Conservation (phyloP, 35 echinoderm and acorn worm genomes). For the Ophiothrix spiculata region DNA sequence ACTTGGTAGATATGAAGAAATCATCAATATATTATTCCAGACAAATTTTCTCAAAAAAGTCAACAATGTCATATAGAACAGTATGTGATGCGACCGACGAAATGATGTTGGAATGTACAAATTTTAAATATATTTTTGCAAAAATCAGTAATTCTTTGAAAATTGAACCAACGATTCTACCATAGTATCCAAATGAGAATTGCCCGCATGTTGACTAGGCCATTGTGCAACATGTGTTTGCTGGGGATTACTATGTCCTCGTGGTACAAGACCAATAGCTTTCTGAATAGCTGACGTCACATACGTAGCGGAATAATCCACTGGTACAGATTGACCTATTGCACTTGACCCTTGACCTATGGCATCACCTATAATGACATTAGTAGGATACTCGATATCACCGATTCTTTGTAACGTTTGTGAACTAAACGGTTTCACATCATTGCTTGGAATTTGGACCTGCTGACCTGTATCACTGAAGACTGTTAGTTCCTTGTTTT, state of each 20-base stretch:
- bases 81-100: too few relatives aligned
- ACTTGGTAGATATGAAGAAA: too few relatives aligned
- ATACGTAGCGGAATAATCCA: not conserved
- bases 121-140: too few relatives aligned
- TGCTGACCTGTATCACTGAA: too few relatives aligned
- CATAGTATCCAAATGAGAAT: conserved; percentile 2
- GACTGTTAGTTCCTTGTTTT: too few relatives aligned
- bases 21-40: too few relatives aligned
- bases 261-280: not conserved
- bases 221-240: not conserved
- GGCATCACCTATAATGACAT: not conserved
- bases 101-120: too few relatives aligned
- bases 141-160: not conserved
- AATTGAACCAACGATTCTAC: not conserved
- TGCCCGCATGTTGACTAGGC: not conserved
- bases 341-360: not conserved
- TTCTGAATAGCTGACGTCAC: not conserved
- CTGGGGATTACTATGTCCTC: not conserved
- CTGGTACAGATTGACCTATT: not conserved
- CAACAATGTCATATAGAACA: too few relatives aligned
- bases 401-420: not conserved
- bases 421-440: too few relatives aligned
- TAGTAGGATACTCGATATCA: not conserved
- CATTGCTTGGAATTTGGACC: too few relatives aligned
- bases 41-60: too few relatives aligned